phyloP scores from a whole-genome alignment of 2,113 vertebrate species.

The Centropristis striata region DNA sequence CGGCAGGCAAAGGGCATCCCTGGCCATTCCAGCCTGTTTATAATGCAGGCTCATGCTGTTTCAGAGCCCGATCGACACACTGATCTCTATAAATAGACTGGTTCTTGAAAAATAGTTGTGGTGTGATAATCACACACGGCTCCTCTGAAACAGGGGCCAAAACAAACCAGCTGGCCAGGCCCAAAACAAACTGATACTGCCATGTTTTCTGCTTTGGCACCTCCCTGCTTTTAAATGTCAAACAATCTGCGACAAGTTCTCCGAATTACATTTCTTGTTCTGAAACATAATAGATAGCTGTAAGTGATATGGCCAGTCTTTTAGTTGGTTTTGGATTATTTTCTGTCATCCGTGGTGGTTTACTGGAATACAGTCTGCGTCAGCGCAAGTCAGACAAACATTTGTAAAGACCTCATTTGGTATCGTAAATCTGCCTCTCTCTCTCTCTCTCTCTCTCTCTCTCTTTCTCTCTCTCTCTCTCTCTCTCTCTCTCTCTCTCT shows the following conservation, averaged over 20 bases:
- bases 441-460: background rate
- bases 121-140: constrained; percentile 73
- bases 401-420: constrained; percentile 48
- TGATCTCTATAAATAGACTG: constrained; percentile 80
- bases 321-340: constrained; percentile 39
- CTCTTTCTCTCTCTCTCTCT: background rate
- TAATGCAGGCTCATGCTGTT: constrained; percentile 40
- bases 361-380: constrained; percentile 62
- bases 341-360: constrained; percentile 42
- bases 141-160: constrained; percentile 66
- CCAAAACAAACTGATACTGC: constrained; percentile 54
- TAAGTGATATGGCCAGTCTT: constrained; percentile 27
- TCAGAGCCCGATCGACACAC: constrained; percentile 58
- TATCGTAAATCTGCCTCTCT: constrained; percentile 18
- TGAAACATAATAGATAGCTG: constrained; percentile 30
- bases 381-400: constrained; percentile 50
- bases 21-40: constrained; percentile 22
- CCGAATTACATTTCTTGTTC: constrained; percentile 24
- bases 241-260: constrained; percentile 41
- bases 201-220: constrained; percentile 58
- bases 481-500: background rate
- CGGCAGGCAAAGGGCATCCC: constrained; percentile 30
- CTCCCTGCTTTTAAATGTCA: constrained; percentile 42
- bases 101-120: constrained; percentile 75
- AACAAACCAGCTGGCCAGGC: constrained; percentile 63